A percentile compares a stretch with the other conserved stretches of the same genome.
Conservation (phyloP, 2,888 invertebrate genomes). For the Lochmaea capreae region DNA sequence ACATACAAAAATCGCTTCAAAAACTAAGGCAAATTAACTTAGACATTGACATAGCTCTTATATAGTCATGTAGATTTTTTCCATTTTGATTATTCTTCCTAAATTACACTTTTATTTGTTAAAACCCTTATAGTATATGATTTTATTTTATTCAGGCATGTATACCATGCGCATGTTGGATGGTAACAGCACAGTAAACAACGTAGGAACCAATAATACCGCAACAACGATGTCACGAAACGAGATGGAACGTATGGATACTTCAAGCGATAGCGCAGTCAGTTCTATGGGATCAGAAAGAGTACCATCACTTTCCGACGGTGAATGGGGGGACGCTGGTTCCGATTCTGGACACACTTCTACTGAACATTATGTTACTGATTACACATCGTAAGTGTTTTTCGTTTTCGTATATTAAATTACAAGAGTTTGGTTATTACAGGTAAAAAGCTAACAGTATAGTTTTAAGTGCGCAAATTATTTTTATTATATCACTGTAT, state of each 20-base stretch:
- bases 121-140: background rate
- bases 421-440: no score
- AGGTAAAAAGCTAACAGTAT: no score
- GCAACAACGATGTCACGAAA: constrained; percentile 61
- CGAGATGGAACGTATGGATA: constrained; percentile 80
- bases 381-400: constrained; percentile 73
- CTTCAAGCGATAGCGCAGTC: constrained; percentile 91
- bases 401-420: background rate
- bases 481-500: no score
- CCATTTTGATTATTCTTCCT: no score
- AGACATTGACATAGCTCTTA: no score
- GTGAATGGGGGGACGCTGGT: constrained; percentile 90
- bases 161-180: constrained; percentile 90
- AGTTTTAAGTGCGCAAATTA: no score
- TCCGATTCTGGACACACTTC: constrained; percentile 82
- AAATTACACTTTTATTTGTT: background rate
- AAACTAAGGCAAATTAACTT: no score
- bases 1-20: no score
- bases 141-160: constrained; percentile 73
- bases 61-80: no score
- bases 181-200: constrained; percentile 61
- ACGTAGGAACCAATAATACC: constrained; percentile 59
- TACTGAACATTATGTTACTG: constrained; percentile 76
- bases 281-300: constrained; percentile 94
- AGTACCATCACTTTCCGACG: constrained; percentile 88